Percentiles rank a stretch among this genome's conserved stretches.
phyloP scores from a whole-genome alignment of 2,888 invertebrate species.

The Aphodius sticticus region DNA sequence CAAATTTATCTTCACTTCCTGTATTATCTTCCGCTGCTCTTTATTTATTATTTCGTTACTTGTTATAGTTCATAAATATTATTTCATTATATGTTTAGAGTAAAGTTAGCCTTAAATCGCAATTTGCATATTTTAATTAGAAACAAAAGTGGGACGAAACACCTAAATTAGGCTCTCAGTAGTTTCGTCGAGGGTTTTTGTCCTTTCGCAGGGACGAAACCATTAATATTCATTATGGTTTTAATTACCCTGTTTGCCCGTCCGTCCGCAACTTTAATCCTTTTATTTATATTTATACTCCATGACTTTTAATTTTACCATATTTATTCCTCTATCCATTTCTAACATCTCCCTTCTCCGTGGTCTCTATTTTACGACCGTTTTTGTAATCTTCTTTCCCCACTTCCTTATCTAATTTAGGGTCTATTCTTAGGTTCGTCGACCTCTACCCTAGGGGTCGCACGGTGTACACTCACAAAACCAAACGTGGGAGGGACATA shows the following conservation, averaged over 20 bases:
- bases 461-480: constrained; percentile 11
- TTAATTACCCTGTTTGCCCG: constrained; percentile 50
- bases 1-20: too few relatives aligned
- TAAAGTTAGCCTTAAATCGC: neutral
- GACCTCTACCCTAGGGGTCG: constrained; percentile 18
- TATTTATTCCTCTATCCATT: constrained; percentile 42
- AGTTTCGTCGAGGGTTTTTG: constrained; percentile 22
- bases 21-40: too few relatives aligned
- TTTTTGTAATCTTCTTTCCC: constrained; percentile 25
- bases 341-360: constrained; percentile 25
- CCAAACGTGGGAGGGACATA: constrained; percentile 8
- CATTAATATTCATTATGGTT: constrained; percentile 51
- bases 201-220: constrained; percentile 32
- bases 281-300: constrained; percentile 52
- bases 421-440: constrained; percentile 15
- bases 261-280: constrained; percentile 45
- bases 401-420: constrained; percentile 30
- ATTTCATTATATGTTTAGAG: neutral
- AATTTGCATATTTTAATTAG: constrained; percentile 12
- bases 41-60: too few relatives aligned
- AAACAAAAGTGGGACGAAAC: constrained; percentile 7
- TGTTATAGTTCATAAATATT: too few relatives aligned
- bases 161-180: constrained; percentile 12
- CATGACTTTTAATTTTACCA: constrained; percentile 51
- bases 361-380: neutral